Evolutionary conservation across 2,113 vertebrate genomes (phyloP).

Genomic region (Oxyura jamaicensis): DNA sequence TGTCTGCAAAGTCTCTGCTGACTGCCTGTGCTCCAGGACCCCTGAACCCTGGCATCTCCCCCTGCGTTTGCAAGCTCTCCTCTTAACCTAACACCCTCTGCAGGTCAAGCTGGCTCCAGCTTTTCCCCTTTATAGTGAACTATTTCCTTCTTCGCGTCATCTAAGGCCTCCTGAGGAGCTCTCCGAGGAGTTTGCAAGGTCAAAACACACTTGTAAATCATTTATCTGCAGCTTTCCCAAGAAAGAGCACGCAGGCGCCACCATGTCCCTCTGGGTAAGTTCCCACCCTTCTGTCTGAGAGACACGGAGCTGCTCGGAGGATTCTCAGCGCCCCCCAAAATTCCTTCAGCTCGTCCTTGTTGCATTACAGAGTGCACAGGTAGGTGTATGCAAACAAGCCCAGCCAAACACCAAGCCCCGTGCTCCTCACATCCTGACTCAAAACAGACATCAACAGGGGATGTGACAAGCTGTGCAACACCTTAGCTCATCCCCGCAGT

Average conservation of each 20-base stretch:
- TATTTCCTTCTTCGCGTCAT: not conserved
- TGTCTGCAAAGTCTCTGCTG: not conserved
- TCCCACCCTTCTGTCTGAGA: not conserved
- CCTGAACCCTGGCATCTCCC: not conserved
- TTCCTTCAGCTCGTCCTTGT: not conserved
- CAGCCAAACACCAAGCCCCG: not conserved
- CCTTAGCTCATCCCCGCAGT: constrained; percentile 3
- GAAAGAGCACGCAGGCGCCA: not conserved
- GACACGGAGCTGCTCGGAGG: not conserved
- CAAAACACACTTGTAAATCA: constrained; percentile 28
- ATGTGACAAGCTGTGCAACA: not conserved
- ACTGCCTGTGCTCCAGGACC: not conserved
- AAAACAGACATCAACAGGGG: not conserved
- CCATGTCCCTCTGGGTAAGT: not conserved
- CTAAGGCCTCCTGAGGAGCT: constrained; percentile 2
- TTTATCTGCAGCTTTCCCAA: constrained; percentile 33
- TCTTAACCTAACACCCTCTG: not conserved
- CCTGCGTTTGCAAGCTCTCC: not conserved
- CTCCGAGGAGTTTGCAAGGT: constrained; percentile 35
- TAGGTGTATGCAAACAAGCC: constrained; percentile 59
- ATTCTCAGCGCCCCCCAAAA: constrained; percentile 10
- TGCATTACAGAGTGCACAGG: not conserved
- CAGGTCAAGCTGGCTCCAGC: constrained; percentile 26
- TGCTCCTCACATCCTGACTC: not conserved
- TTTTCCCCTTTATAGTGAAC: not conserved